Conservation (phyloP, 2,888 invertebrate species). For the Nipponacmea schrenckii region DNA sequence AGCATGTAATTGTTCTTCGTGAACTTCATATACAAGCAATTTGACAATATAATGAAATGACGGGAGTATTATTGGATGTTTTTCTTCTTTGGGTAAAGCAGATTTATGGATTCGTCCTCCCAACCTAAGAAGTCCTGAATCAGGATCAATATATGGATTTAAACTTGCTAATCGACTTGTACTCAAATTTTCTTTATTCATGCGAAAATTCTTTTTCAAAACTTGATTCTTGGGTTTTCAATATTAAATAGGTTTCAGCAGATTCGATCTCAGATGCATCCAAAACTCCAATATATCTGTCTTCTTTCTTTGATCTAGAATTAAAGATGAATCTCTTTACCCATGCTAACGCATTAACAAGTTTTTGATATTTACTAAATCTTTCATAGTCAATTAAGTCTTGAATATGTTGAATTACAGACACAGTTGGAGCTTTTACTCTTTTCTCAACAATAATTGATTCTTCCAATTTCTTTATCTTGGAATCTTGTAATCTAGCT, state of each 20-base stretch:
- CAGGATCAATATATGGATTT: neutral
- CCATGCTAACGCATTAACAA: neutral
- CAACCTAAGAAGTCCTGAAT: neutral
- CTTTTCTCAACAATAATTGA: neutral
- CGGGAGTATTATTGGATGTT: too few relatives aligned
- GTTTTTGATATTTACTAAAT: neutral
- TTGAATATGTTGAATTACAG: neutral
- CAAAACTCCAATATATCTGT: too few relatives aligned
- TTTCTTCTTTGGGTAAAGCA: neutral
- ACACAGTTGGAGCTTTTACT: neutral
- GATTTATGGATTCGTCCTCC: neutral
- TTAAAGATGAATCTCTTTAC: too few relatives aligned
- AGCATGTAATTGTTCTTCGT: too few relatives aligned
- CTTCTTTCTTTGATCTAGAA: too few relatives aligned
- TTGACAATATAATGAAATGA: too few relatives aligned
- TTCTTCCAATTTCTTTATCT: neutral
- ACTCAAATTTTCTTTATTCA: too few relatives aligned
- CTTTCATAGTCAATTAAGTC: neutral
- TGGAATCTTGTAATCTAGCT: neutral
- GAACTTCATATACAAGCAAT: too few relatives aligned
- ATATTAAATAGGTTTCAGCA: too few relatives aligned
- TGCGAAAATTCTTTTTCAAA: too few relatives aligned
- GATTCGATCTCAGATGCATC: too few relatives aligned
- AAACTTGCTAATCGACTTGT: neutral
- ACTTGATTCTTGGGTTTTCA: too few relatives aligned